Conservation (phyloP, 2,888 invertebrate genomes). For the Eupithecia dodoneata region DNA sequence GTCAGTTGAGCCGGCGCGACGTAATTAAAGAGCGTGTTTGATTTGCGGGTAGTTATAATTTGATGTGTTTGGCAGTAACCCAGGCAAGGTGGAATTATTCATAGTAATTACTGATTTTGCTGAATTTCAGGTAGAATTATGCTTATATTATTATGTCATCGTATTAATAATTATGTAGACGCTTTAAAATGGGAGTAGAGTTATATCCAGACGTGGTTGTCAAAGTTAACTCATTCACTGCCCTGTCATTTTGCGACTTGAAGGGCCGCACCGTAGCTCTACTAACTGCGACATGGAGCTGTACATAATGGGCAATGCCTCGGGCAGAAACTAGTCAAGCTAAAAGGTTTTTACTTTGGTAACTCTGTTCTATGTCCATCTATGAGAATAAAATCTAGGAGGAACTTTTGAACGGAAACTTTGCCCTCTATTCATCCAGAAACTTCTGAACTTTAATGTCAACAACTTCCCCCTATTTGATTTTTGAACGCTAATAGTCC, state of each 20-base stretch:
- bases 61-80: conserved; percentile 16
- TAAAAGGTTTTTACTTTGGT: background rate
- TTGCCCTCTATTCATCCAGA: background rate
- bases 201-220: background rate
- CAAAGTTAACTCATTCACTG: background rate
- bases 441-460: conserved; percentile 19
- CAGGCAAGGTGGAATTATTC: background rate
- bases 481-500: conserved; percentile 44
- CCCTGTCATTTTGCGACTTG: background rate
- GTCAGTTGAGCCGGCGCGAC: conserved; percentile 23
- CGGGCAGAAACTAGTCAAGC: background rate
- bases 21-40: conserved; percentile 26
- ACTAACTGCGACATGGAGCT: background rate
- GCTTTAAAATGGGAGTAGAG: background rate
- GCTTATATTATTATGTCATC: background rate
- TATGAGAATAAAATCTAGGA: background rate
- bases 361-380: background rate
- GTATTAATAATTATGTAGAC: background rate
- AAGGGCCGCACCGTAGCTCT: background rate
- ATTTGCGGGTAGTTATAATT: conserved; percentile 28
- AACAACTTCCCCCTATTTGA: conserved; percentile 38
- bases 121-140: background rate
- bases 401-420: background rate
- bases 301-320: background rate
- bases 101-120: background rate